Conservation (phyloP, 2,888 invertebrate species). For the Deilephila elpenor region DNA sequence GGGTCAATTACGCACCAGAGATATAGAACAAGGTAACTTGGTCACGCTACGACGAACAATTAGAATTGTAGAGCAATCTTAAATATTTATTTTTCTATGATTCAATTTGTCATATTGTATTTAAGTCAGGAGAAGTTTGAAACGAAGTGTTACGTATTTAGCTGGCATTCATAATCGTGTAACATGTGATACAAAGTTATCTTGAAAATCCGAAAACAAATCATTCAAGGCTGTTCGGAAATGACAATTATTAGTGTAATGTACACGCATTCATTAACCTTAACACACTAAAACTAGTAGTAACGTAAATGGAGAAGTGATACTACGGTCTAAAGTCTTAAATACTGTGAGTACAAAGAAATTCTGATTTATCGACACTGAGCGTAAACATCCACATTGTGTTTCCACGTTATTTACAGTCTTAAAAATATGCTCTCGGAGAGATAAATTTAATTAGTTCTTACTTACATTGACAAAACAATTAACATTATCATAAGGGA, state of each 20-base stretch:
- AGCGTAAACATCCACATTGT: not conserved
- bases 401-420: not conserved
- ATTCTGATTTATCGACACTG: not conserved
- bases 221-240: not conserved
- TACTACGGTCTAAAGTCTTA: not conserved
- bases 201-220: not conserved
- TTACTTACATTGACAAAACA: not conserved
- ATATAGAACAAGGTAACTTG: constrained; percentile 5
- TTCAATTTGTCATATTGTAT: too few species aligned
- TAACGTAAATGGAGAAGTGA: not conserved
- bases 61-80: too few species aligned
- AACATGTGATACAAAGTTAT: not conserved
- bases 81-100: too few species aligned
- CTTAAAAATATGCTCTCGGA: not conserved
- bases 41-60: not conserved
- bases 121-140: not conserved
- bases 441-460: constrained; percentile 1
- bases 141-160: not conserved
- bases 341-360: not conserved
- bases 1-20: too few species aligned
- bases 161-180: not conserved
- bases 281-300: not conserved
- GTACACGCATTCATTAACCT: not conserved
- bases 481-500: not conserved
- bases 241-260: not conserved